Conservation (phyloP, 2,888 invertebrate species). For the Seira musarum region DNA sequence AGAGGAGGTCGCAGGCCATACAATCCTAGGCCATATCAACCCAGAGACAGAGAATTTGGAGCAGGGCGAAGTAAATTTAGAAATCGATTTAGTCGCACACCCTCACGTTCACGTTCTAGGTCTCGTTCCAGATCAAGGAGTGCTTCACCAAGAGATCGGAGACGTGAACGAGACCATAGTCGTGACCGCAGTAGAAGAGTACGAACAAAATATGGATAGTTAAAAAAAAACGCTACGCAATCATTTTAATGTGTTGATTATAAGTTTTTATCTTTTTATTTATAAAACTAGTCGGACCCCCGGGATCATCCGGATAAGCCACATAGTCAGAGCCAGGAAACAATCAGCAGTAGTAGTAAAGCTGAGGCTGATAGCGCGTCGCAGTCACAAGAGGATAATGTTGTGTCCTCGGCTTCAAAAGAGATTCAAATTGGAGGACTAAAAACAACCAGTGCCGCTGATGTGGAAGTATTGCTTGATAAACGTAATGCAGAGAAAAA, state of each 20-base stretch:
- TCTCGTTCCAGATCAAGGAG: conserved; percentile 28
- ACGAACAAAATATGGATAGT: too few relatives aligned
- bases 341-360: conserved; percentile 3
- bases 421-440: conserved; percentile 64
- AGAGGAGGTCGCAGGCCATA: conserved; percentile 47
- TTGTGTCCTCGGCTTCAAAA: conserved; percentile 11
- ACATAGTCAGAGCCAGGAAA: conserved; percentile 21
- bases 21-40: conserved; percentile 34
- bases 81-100: conserved; percentile 61
- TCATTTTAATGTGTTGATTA: too few relatives aligned
- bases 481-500: conserved; percentile 77
- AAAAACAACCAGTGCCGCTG: conserved; percentile 69
- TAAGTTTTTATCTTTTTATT: neutral
- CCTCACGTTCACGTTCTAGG: conserved; percentile 51
- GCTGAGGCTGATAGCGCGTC: conserved; percentile 32
- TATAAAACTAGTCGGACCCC: conserved; percentile 16
- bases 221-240: too few relatives aligned
- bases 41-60: conserved; percentile 13
- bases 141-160: neutral
- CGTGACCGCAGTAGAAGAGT: conserved; percentile 26
- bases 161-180: conserved; percentile 17
- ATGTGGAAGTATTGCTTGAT: conserved; percentile 76
- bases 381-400: conserved; percentile 5
- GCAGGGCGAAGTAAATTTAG: conserved; percentile 51
- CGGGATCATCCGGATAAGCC: conserved; percentile 27